phyloP scores from a whole-genome alignment of 2,888 invertebrate genomes.

The Apoda limacodes region DNA sequence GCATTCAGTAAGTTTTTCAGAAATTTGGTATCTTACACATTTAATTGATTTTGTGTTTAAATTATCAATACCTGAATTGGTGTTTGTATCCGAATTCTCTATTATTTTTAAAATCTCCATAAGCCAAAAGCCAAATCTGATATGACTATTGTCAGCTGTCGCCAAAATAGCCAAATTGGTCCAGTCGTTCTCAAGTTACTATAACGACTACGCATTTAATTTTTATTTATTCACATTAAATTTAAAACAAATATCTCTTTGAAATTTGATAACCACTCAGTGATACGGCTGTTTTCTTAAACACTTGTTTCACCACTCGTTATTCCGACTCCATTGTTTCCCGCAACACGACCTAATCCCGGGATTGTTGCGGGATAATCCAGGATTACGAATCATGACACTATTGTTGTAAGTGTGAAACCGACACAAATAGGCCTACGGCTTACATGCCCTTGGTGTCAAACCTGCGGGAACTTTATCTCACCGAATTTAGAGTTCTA shows the following conservation, averaged over 20 bases:
- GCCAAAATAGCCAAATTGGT: no score
- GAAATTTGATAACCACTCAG: slow-evolving; percentile 55
- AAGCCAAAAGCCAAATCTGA: no score
- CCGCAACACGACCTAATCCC: slow-evolving; percentile 64
- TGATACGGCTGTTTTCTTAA: slow-evolving; percentile 26
- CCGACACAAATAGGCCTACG: slow-evolving; percentile 66
- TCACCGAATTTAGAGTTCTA: slow-evolving; percentile 22
- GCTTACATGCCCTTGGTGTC: slow-evolving; percentile 32
- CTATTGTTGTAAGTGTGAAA: slow-evolving; percentile 71
- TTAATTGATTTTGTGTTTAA: no score
- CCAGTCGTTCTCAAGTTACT: no score
- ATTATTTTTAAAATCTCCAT: no score
- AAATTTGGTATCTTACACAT: no score
- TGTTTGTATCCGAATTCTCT: no score
- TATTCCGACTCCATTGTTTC: slow-evolving; percentile 57
- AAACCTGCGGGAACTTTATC: slow-evolving; percentile 7
- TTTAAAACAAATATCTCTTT: slow-evolving; percentile 35
- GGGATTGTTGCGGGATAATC: slow-evolving; percentile 59
- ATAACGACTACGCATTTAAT: no score
- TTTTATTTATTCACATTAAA: no score
- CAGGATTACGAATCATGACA: slow-evolving; percentile 69
- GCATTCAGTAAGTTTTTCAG: no score
- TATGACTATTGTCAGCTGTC: no score
- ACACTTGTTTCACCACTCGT: slow-evolving; percentile 53
- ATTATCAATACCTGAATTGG: no score